Base-by-base conservation (phyloP, 2,797 vertebrate genomes). In the Salarias fasciatus region DNA sequence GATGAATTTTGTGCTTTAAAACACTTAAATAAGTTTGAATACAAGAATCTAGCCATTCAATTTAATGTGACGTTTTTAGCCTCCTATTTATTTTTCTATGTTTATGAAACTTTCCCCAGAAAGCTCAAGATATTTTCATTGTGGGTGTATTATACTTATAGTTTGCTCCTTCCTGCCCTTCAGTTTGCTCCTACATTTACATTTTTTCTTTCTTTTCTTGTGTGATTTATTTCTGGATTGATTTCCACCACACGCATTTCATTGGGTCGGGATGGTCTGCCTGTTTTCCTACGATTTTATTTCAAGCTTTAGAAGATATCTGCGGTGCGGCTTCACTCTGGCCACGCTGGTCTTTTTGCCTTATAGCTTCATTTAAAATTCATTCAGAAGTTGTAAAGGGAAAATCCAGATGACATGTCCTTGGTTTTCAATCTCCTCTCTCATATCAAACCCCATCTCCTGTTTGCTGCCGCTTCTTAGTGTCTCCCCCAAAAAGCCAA, bases 371-470 rank as follows among this genome's bases (percentile, higher is more conserved):
- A 78, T 84, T 44, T 79, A 28, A 72, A 64, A 84, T 86, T 73
- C 71, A 83, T 79, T 36, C 68, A 62, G 13, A 33, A n/a, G 58
- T 68, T 71, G 51, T 58, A 61, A 51, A 70, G 41, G 47, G 9
- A 47, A 7, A 67, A 68, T 57, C 55, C 73, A 45, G 49, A 72
- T 69, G 74, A 81, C 74, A 72, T 52, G 76, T 76, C 77, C 71
- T 83, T 71, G 81, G 53, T 73, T 86, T 87, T 75, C 82, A 81
- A 73, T 87, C 77, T 78, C 36, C 37, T 75, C 47, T 77, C 53
- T 58, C 53, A 85, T 74, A 84, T 82, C 45, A 59, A 59, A 40
- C 45, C 74, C 75, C 59, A 31, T 81, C 74, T 80, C 54, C 12
- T 14, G 11, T 35, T 50, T 51, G 29, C 18, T 68, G 9, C 41